Conservation (phyloP, 1,140 invertebrate genomes). For the Pristionchus pacificus region DNA sequence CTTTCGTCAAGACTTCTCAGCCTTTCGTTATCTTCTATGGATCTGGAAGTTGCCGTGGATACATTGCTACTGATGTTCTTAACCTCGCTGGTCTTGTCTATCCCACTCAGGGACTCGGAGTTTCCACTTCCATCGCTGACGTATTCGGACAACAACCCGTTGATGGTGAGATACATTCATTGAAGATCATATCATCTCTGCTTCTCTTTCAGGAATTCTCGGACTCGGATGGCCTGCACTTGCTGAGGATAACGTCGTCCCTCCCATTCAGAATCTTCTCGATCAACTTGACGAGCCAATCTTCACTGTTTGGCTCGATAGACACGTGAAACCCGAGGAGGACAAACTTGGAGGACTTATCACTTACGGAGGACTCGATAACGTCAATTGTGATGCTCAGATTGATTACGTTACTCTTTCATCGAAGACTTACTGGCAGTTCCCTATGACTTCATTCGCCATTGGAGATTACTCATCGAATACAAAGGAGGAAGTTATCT, state of each 20-base stretch:
- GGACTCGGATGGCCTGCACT: conserved; percentile 44
- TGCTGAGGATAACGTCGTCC: conserved; percentile 44
- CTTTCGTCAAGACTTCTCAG: conserved; percentile 29
- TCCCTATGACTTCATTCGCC: conserved; percentile 32
- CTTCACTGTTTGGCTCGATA: conserved; percentile 47
- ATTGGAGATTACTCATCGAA: conserved; percentile 37
- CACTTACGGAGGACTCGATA: conserved; percentile 46
- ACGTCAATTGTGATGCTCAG: conserved; percentile 35
- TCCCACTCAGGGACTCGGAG: conserved; percentile 38
- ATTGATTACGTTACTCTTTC: conserved; percentile 39
- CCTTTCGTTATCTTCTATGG: too few species aligned
- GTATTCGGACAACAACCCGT: conserved; percentile 46
- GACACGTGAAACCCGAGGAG: conserved; percentile 32
- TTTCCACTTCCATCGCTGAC: conserved; percentile 35
- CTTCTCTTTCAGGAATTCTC: too few species aligned
- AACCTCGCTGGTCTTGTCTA: too few species aligned
- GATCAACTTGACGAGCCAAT: conserved; percentile 30
- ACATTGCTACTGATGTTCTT: too few species aligned
- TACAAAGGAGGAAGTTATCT: conserved; percentile 39
- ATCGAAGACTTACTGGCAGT: conserved; percentile 45
- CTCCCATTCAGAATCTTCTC: conserved; percentile 46
- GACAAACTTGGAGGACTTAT: conserved; percentile 37
- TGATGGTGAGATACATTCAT: too few species aligned
- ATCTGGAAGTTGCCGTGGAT: too few species aligned
- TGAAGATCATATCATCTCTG: too few species aligned